These are phyloP conservation scores for Progne subis DNA, from an alignment of 2,113 vertebrate genomes.

Conservation along the genomic window DNA sequence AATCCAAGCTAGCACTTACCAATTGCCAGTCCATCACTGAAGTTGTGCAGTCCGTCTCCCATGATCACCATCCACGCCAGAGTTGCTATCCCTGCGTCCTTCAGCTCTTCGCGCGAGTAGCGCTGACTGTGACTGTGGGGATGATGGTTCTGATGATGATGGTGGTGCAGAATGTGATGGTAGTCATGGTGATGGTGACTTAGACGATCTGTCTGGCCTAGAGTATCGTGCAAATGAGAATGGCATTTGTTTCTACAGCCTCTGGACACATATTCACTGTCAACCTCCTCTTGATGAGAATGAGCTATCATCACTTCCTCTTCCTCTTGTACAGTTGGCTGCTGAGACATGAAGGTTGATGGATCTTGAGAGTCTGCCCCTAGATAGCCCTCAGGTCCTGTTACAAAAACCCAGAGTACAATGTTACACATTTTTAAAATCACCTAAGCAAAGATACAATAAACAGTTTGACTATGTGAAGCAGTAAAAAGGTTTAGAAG, in stretches of 20 bases:
- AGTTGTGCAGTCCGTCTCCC: constrained; percentile 97
- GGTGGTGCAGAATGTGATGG: constrained; percentile 97
- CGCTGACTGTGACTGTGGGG: constrained; percentile 94
- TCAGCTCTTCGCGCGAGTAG: constrained; percentile 90
- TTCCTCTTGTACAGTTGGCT: constrained; percentile 82
- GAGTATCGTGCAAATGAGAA: constrained; percentile 95
- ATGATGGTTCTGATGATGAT: constrained; percentile 97
- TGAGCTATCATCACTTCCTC: constrained; percentile 94
- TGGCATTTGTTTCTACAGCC: constrained; percentile 98
- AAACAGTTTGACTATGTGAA: not conserved
- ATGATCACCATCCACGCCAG: constrained; percentile 99
- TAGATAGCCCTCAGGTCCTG: constrained; percentile 76
- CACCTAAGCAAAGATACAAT: not conserved
- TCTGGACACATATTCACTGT: constrained; percentile 83
- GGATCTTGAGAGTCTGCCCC: constrained; percentile 75
- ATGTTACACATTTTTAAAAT: not conserved
- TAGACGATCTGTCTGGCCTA: constrained; percentile 89
- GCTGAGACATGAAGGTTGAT: constrained; percentile 75
- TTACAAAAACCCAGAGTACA: constrained; percentile 6
- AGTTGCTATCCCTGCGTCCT: constrained; percentile 90
- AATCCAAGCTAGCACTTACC: constrained; percentile 65
- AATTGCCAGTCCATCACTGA: constrained; percentile 94
- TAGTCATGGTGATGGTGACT: constrained; percentile 98
- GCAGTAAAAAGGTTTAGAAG: not conserved
- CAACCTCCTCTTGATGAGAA: constrained; percentile 74